Conservation (phyloP, 2,888 invertebrate species). For the Choristoneura rosaceana region DNA sequence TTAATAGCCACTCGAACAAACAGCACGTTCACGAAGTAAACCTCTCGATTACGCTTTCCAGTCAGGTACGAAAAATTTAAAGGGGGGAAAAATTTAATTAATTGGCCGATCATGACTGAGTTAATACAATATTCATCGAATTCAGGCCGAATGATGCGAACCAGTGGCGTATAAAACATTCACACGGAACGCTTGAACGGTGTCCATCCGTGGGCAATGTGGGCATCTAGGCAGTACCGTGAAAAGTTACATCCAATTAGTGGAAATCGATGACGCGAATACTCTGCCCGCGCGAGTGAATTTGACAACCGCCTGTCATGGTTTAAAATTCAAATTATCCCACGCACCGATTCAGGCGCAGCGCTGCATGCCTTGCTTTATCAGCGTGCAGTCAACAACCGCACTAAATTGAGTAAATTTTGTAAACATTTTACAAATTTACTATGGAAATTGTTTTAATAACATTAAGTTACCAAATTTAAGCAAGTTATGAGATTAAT, state of each 20-base stretch:
- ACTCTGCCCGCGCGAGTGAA: slow-evolving; percentile 63
- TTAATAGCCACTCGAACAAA: slow-evolving; percentile 34
- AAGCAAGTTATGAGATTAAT: slow-evolving; percentile 4
- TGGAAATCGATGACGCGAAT: slow-evolving; percentile 72
- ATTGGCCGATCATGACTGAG: slow-evolving; percentile 47
- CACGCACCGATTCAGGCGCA: slow-evolving; percentile 41
- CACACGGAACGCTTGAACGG: slow-evolving; percentile 47
- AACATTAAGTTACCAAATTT: not conserved
- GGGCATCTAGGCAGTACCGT: slow-evolving; percentile 52
- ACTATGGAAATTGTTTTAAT: not conserved
- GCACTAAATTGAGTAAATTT: slow-evolving; percentile 1
- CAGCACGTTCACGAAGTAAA: slow-evolving; percentile 23
- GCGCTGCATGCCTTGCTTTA: slow-evolving; percentile 37
- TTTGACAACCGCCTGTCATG: slow-evolving; percentile 70
- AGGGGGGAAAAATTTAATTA: slow-evolving; percentile 32
- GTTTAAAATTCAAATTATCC: slow-evolving; percentile 54
- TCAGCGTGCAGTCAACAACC: slow-evolving; percentile 34
- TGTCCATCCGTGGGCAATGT: slow-evolving; percentile 42
- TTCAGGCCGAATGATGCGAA: slow-evolving; percentile 55
- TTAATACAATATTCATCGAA: slow-evolving; percentile 60
- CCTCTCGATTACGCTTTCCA: slow-evolving; percentile 33
- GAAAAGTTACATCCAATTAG: slow-evolving; percentile 81
- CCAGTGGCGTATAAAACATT: slow-evolving; percentile 61
- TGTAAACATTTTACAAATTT: not conserved
- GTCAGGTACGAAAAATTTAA: slow-evolving; percentile 33